These are phyloP conservation scores for Percopsis omiscomaycus DNA, from an alignment of 2,797 vertebrate genomes.

Conservation along the genomic window DNA sequence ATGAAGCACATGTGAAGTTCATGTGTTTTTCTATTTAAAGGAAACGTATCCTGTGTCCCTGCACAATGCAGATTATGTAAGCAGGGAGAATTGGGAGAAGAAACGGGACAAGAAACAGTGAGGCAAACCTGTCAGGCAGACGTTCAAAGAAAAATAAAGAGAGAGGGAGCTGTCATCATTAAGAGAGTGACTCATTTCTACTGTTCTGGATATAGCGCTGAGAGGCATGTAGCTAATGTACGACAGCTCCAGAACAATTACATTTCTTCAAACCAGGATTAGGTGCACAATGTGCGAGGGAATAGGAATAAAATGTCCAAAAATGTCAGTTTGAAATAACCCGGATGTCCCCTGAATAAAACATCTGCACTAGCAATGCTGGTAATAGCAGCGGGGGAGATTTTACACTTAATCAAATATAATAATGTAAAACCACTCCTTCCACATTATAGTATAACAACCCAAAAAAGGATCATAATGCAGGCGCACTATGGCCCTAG, in stretches of 20 bases:
- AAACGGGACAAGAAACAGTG: background rate
- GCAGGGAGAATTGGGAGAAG: constrained; percentile 21
- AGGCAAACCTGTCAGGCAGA: background rate
- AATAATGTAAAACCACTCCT: background rate
- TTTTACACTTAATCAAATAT: constrained; percentile 5
- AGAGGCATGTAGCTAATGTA: constrained; percentile 66
- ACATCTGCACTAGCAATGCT: background rate
- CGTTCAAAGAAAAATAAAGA: constrained; percentile 4
- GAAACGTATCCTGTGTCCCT: constrained; percentile 36
- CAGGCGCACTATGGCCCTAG: background rate
- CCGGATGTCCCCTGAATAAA: constrained; percentile 29
- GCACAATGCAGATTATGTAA: constrained; percentile 54
- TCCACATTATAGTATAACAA: no score
- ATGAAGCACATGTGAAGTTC: no score
- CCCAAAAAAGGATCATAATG: no score
- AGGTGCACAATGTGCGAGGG: constrained; percentile 41
- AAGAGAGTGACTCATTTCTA: constrained; percentile 68
- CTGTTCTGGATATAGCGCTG: constrained; percentile 67
- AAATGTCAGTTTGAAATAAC: constrained; percentile 12
- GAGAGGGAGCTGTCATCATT: constrained; percentile 59
- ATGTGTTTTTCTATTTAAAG: no score
- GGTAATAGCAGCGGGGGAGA: background rate
- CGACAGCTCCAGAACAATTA: constrained; percentile 67
- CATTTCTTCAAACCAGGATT: constrained; percentile 62
- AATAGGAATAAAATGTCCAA: constrained; percentile 8